phyloP scores from a whole-genome alignment of 2,113 vertebrate species.

The Oxyruncus cristatus region DNA sequence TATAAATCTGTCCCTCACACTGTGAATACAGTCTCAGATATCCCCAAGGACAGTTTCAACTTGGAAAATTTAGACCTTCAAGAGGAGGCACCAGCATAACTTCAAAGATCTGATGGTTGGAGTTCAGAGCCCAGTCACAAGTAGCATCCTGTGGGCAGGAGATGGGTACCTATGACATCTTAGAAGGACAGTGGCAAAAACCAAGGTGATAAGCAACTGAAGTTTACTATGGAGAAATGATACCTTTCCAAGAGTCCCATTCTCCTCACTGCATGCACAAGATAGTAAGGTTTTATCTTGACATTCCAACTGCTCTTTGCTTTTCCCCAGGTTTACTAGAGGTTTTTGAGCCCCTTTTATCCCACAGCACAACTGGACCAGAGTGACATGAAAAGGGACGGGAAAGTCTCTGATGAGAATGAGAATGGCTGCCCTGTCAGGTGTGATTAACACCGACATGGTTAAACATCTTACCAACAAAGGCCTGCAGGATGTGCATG shows the following conservation, averaged over 20 bases:
- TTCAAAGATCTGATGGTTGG: not conserved
- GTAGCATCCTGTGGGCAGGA: not conserved
- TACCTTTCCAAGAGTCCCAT: not conserved
- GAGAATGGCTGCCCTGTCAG: constrained; percentile 21
- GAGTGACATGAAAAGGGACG: not conserved
- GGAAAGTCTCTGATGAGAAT: constrained; percentile 1
- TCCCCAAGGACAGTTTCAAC: not conserved
- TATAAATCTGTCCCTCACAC: not conserved
- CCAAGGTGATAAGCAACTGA: not conserved
- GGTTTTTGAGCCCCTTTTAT: not conserved
- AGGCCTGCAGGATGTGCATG: not conserved
- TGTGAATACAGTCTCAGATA: not conserved
- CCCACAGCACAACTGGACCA: not conserved
- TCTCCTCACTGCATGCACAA: not conserved
- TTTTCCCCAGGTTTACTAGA: not conserved
- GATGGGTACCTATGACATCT: not conserved
- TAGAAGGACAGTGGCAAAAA: not conserved
- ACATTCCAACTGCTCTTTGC: not conserved
- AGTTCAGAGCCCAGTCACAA: not conserved
- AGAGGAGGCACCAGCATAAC: not conserved
- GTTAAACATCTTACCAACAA: not conserved
- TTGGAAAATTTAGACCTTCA: not conserved
- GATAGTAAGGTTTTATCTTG: not conserved
- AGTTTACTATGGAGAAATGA: not conserved
- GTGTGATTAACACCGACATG: constrained; percentile 23